Conservation (phyloP, 2,797 vertebrate genomes). For the Crenuchus spilurus region DNA sequence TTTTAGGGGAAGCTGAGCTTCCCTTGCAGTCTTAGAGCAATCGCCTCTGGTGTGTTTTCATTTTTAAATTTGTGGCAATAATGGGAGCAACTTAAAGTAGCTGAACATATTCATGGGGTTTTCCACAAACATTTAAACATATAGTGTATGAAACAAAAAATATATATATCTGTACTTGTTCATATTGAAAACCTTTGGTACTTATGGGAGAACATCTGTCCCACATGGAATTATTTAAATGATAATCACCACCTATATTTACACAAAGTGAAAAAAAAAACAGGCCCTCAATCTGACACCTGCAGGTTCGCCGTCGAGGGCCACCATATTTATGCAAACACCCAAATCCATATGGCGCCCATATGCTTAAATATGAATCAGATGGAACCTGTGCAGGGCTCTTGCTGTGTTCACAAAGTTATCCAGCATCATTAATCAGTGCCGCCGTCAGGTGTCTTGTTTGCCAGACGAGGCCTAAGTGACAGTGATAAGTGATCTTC, state of each 20-base stretch:
- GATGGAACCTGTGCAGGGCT: constrained; percentile 59
- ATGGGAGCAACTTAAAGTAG: too few relatives aligned
- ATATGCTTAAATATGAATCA: constrained; percentile 64
- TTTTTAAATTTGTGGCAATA: too few relatives aligned
- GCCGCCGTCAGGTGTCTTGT: constrained; percentile 67
- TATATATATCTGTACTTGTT: not conserved
- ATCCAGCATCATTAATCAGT: constrained; percentile 71
- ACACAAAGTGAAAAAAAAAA: not conserved
- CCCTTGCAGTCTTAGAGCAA: too few relatives aligned
- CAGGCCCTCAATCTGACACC: constrained; percentile 20
- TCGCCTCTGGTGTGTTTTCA: too few relatives aligned
- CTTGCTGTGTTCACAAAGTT: constrained; percentile 63
- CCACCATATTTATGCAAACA: constrained; percentile 41
- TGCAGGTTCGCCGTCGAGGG: constrained; percentile 25
- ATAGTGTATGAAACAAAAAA: not conserved
- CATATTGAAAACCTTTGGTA: not conserved
- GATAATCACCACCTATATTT: constrained; percentile 3
- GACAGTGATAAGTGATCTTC: constrained; percentile 68
- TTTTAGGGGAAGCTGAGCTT: too few relatives aligned
- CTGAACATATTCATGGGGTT: too few relatives aligned
- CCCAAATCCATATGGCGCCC: constrained; percentile 54
- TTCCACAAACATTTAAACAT: too few relatives aligned
- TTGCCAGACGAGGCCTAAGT: constrained; percentile 65
- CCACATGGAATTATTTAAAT: constrained; percentile 3
- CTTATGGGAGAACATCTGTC: not conserved